Evolutionary conservation across 2,113 vertebrate species (phyloP), one percentile per base, ranked within the genome.

Genomic region (Sylvia atricapilla): DNA sequence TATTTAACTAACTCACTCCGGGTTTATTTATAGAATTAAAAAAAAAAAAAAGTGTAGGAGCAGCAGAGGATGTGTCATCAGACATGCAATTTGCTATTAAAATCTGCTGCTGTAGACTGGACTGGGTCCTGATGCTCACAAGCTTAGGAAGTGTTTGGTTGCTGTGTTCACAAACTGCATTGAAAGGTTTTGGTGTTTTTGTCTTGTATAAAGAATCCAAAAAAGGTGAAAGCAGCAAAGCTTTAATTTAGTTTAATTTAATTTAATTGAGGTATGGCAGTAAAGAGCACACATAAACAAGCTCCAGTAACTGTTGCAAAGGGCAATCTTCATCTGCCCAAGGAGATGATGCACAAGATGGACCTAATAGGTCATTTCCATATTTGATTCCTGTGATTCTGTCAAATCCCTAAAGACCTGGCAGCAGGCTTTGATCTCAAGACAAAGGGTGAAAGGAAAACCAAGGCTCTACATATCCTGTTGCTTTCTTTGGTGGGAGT

Each of bases 301-400:
- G 43, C 46, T 70, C 64, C 2, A 1, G 53, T 81, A 81, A 78
- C 39, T 62, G 19, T 39, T 89, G 86, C 41, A 77, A 53, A 50
- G 75, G 47, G n/a, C 50, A 69, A 3, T 53, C 46, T 80, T 93
- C 39, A 43, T 28, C 82, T 86, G 55, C 56, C 39, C 33, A 58
- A 59, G 55, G 68, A 73, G 56, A 19, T 67, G 80, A 86, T 84
- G 60, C 59, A 52, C 33, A 55, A 74, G 80, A 59, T 87, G 86
- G 46, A 75, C 68, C 80, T 77, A 49, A 89, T 12, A 92, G 39
- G 78, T 93, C 27, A 81, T 47, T 81, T 78, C 64, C 62, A 3
- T 89, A 84, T 90, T 90, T 90, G 73, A 84, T 94, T 96, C 93
- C 84, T 92, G 56, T 78, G 80, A 55, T 88, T 90, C 83, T 84